A percentile compares a stretch with the other conserved stretches of the same genome.
phyloP scores from a whole-genome alignment of 2,797 vertebrate genomes.

The Melanotaenia pygmaea region DNA sequence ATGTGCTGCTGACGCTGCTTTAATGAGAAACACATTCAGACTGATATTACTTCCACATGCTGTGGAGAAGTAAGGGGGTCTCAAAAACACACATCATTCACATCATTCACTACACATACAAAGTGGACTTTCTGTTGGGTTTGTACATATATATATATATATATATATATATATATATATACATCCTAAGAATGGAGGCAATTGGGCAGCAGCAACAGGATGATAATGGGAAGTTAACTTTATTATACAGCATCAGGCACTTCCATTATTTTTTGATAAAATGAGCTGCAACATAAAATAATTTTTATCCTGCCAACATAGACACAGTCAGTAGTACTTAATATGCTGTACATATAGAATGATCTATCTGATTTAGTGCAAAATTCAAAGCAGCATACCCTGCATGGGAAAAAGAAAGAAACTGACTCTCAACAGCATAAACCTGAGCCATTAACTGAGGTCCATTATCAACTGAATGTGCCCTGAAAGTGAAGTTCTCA shows the following conservation, averaged over 20 bases:
- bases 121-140: too few relatives aligned
- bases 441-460: slow-evolving; percentile 14
- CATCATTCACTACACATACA: slow-evolving; percentile 46
- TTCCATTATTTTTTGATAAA: background rate
- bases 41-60: slow-evolving; percentile 79
- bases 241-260: background rate
- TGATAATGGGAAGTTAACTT: background rate
- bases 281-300: background rate
- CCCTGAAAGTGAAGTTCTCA: slow-evolving; percentile 22
- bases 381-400: background rate
- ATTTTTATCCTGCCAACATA: background rate
- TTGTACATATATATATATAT: too few relatives aligned
- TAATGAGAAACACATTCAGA: slow-evolving; percentile 79
- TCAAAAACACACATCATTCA: slow-evolving; percentile 44
- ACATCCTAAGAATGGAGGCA: slow-evolving; percentile 19
- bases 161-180: too few relatives aligned
- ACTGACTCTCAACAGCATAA: slow-evolving; percentile 3
- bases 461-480: slow-evolving; percentile 17
- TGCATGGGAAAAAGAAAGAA: background rate
- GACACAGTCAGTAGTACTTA: background rate
- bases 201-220: background rate
- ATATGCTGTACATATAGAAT: background rate
- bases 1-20: slow-evolving; percentile 69
- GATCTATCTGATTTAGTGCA: background rate
- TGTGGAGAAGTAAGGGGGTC: slow-evolving; percentile 15